Conservation (phyloP, 2,888 invertebrate genomes). For the Lasioglossum pauxillum region DNA sequence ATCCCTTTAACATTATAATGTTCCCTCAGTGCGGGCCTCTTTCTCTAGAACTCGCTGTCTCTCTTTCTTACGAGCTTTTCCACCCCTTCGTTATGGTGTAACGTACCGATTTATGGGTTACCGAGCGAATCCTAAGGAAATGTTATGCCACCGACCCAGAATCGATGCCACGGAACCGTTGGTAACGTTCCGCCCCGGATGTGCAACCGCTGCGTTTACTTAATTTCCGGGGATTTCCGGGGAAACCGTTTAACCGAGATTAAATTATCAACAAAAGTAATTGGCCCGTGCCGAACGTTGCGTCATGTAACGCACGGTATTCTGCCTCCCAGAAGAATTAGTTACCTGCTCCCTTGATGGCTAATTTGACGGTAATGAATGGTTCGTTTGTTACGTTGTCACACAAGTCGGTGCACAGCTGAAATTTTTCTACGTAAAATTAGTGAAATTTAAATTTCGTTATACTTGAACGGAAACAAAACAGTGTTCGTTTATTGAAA, state of each 20-base stretch:
- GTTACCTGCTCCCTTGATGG: slow-evolving; percentile 6
- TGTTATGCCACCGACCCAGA: slow-evolving; percentile 80
- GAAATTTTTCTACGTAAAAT: neutral
- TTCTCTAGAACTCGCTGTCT: slow-evolving; percentile 46
- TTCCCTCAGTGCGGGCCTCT: slow-evolving; percentile 68
- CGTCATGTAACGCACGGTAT: slow-evolving; percentile 23
- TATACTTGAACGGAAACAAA: neutral
- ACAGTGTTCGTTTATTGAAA: neutral
- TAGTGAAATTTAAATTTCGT: neutral
- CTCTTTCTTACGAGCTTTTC: slow-evolving; percentile 56
- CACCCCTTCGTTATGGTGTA: slow-evolving; percentile 72
- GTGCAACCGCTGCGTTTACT: slow-evolving; percentile 48
- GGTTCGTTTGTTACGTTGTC: neutral
- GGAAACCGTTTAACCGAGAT: slow-evolving; percentile 55
- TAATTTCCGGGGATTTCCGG: slow-evolving; percentile 44
- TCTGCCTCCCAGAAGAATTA: slow-evolving; percentile 36
- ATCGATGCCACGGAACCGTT: slow-evolving; percentile 81
- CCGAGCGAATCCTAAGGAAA: slow-evolving; percentile 79
- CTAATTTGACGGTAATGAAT: slow-evolving; percentile 1
- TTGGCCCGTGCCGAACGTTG: slow-evolving; percentile 48
- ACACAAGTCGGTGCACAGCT: neutral
- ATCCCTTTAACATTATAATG: slow-evolving; percentile 84
- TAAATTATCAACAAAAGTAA: slow-evolving; percentile 55
- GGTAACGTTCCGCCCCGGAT: slow-evolving; percentile 54
- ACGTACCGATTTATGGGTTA: slow-evolving; percentile 81